Conservation (phyloP, 2,797 vertebrate species). For the Lycodopsis pacificus region DNA sequence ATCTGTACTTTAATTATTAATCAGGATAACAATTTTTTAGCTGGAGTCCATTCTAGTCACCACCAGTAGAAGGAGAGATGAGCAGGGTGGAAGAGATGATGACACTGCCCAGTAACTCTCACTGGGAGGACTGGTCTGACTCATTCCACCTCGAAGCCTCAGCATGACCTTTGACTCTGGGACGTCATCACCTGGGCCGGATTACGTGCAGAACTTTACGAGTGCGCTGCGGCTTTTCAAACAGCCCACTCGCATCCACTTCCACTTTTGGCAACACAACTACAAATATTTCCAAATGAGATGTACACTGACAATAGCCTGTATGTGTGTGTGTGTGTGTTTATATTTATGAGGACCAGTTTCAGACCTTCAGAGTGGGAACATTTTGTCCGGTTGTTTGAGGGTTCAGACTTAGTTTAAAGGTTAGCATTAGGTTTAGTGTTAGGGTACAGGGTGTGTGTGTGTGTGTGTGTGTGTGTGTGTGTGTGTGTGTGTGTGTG, state of each 20-base stretch:
- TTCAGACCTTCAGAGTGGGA: not conserved
- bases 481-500: conserved; percentile 8
- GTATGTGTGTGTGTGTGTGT: conserved; percentile 14
- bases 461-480: too few relatives aligned
- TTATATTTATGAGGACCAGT: not conserved
- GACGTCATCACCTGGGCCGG: not conserved
- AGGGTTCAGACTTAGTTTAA: not conserved
- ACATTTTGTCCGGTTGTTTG: not conserved
- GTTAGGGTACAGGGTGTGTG: not conserved
- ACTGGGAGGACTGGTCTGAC: conserved; percentile 16
- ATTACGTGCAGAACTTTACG: conserved; percentile 57
- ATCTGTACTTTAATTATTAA: not conserved
- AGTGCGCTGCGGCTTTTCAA: conserved; percentile 35
- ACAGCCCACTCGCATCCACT: conserved; percentile 45
- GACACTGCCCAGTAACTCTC: not conserved
- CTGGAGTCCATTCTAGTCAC: not conserved
- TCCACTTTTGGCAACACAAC: conserved; percentile 57
- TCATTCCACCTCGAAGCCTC: conserved; percentile 26
- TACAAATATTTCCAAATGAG: conserved; percentile 62
- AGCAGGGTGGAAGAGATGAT: not conserved
- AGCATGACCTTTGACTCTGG: conserved; percentile 38
- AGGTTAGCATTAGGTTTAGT: not conserved
- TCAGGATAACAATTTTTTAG: not conserved
- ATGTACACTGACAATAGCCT: conserved; percentile 58
- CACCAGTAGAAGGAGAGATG: not conserved